phyloP scores from a whole-genome alignment of 2,797 vertebrate species.

The Agapornis canus region DNA sequence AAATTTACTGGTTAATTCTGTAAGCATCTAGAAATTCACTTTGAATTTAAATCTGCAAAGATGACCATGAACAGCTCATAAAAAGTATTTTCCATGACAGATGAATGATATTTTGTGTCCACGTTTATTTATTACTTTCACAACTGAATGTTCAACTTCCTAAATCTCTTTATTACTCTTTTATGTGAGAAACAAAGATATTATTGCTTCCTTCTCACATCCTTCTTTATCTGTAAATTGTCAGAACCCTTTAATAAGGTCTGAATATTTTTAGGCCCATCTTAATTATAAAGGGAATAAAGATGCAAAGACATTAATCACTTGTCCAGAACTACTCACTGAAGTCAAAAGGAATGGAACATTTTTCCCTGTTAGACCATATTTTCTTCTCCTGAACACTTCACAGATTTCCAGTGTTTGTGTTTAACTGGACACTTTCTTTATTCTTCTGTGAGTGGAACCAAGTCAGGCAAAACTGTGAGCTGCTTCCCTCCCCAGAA shows the following conservation, averaged over 20 bases:
- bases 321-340: background rate
- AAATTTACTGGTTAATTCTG: background rate
- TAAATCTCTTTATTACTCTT: slow-evolving; percentile 22
- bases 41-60: background rate
- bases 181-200: background rate
- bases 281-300: background rate
- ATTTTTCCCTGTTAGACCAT: background rate
- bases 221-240: background rate
- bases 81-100: background rate
- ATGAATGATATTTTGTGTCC: background rate
- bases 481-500: background rate
- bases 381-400: background rate
- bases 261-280: background rate
- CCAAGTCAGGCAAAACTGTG: slow-evolving; percentile 12
- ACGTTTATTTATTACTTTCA: background rate
- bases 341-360: background rate
- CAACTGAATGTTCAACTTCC: background rate
- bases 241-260: background rate
- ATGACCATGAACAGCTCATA: background rate
- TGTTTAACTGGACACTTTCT: slow-evolving; percentile 8
- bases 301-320: background rate
- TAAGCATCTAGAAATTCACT: slow-evolving; percentile 22
- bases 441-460: slow-evolving; percentile 23
- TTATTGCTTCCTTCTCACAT: background rate
- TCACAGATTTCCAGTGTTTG: background rate